Conservation (phyloP, 2,113 vertebrate genomes). For the Macrotis lagotis region DNA sequence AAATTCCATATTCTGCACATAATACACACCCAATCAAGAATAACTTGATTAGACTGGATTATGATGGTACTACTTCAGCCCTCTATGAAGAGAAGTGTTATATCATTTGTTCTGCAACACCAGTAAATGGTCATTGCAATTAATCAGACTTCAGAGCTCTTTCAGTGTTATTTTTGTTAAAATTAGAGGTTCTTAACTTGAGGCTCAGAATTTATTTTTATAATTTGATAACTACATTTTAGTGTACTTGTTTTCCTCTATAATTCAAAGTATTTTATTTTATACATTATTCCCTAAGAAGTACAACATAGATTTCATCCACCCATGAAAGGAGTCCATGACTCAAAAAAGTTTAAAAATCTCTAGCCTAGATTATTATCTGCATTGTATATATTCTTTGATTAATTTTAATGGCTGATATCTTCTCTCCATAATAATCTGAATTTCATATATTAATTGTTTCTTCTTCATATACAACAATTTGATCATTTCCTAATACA, state of each 20-base stretch:
- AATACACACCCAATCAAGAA: neutral
- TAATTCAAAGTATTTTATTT: neutral
- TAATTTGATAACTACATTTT: neutral
- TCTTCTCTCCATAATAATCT: neutral
- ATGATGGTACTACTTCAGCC: accelerated
- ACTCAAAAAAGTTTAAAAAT: neutral
- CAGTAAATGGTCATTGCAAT: neutral
- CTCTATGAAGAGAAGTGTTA: neutral
- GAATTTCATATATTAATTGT: neutral
- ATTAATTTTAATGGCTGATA: neutral
- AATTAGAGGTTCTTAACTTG: neutral
- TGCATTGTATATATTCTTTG: neutral
- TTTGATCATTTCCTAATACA: neutral
- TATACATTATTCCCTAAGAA: neutral
- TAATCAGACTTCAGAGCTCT: neutral
- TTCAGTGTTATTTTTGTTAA: neutral
- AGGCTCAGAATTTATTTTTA: neutral
- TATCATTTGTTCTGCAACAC: neutral
- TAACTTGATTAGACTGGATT: neutral
- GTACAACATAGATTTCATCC: neutral
- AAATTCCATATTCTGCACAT: neutral
- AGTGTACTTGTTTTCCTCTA: neutral
- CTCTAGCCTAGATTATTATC: neutral
- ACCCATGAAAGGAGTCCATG: neutral
- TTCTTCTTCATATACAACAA: neutral